Evolutionary conservation across 1,140 invertebrate genomes (phyloP), one percentile per base, ranked within the genome.

Genomic region (Varroa destructor): DNA sequence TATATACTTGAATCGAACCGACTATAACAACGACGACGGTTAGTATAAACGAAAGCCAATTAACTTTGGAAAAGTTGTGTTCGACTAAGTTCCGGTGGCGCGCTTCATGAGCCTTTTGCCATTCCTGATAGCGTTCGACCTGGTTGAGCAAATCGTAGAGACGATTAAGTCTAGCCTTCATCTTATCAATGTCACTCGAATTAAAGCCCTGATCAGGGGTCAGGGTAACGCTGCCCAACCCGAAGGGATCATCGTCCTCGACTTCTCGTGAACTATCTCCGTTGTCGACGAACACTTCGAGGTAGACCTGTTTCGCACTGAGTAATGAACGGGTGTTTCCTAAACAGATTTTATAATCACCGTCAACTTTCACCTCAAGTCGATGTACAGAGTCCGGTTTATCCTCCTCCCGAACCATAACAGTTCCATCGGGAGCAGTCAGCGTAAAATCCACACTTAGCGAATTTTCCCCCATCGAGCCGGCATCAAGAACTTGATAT

Each of bases 281-380:
- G 72, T 77, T 81, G 72, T 88, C 86, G 46, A 88, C 83, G 73
- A 86, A 81, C 1, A 91, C 76, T 77, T 90, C 89, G 77, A 92
- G 89, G 77, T 88, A 91, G 0, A 91, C 86, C 40, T 87, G 86
- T 79, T 91, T 92, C 8, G 82, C 80, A 74, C 86, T 87, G 77
- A 88, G 88, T 10, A 84, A 84, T 76, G 88, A 89, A 77, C 89
- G 88, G 2, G 83, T 85, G 77, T 92, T 92, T 77, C 91, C 89
- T 77, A 90, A 89, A 77, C 89, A 92, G 75, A 91, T 85, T 73
- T 84, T 83, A 77, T 87, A 89, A 75, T 89, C 87, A 3, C 89
- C 89, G 56, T 83, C 81, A 72, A 83, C 79, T 14, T 76, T 73
- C 0, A 78, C 76, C 43, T 77, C 75, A 42, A 81, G 71, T 72